Conservation (phyloP, 2,113 vertebrate genomes). For the Dryoscopus gambensis region DNA sequence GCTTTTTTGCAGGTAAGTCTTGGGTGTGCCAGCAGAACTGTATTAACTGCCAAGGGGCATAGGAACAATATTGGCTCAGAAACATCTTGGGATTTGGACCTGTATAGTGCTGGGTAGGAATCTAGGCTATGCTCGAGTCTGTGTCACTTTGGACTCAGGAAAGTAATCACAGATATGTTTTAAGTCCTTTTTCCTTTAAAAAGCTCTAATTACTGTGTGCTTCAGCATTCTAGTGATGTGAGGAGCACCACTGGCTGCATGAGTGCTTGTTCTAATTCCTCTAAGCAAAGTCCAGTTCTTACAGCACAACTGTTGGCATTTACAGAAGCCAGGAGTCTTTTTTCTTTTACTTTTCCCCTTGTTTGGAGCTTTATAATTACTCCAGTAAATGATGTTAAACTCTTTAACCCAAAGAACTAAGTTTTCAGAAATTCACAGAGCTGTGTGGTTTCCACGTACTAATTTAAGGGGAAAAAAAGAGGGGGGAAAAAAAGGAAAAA, state of each 20-base stretch:
- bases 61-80: not conserved
- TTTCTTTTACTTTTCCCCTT: not conserved
- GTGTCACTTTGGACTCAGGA: not conserved
- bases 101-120: not conserved
- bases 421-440: not conserved
- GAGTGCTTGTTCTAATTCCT: not conserved
- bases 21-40: not conserved
- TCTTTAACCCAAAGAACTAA: not conserved
- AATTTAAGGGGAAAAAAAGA: not conserved
- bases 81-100: not conserved
- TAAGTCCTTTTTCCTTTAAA: not conserved
- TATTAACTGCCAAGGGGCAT: not conserved
- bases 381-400: not conserved
- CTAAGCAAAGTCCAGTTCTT: not conserved
- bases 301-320: not conserved
- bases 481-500: not conserved
- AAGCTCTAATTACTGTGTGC: not conserved
- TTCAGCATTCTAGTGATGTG: not conserved
- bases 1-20: not conserved
- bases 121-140: not conserved
- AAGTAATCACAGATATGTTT: not conserved
- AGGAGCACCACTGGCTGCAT: not conserved
- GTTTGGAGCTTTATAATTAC: not conserved
- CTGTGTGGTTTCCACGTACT: not conserved
- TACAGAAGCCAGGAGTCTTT: not conserved